phyloP scores from a whole-genome alignment of 2,113 vertebrate species.

The Panurus biarmicus region DNA sequence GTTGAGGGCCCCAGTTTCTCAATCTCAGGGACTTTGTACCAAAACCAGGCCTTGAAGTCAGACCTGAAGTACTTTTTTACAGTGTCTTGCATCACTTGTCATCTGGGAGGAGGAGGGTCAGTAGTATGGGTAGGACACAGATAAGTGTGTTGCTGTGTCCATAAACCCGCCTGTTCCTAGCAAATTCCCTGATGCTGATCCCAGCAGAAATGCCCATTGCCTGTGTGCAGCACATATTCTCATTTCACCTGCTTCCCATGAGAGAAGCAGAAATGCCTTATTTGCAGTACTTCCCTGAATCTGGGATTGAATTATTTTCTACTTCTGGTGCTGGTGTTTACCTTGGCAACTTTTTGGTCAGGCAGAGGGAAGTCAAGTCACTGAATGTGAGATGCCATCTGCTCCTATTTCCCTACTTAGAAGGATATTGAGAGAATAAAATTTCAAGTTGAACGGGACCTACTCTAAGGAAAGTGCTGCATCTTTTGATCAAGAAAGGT shows the following conservation, averaged over 20 bases:
- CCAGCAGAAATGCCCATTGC: neutral
- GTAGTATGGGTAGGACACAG: neutral
- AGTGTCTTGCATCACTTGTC: neutral
- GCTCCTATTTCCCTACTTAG: neutral
- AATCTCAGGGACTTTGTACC: neutral
- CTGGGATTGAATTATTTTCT: neutral
- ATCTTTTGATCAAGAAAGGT: neutral
- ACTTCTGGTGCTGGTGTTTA: neutral
- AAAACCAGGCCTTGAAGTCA: neutral
- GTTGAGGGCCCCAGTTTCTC: neutral
- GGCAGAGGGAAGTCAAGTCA: neutral
- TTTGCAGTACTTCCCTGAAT: neutral
- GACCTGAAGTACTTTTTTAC: neutral
- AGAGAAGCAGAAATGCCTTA: neutral
- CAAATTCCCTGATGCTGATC: neutral
- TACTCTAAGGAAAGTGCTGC: neutral
- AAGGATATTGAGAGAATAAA: neutral
- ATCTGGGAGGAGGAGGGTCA: neutral
- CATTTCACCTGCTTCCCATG: neutral
- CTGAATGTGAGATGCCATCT: neutral
- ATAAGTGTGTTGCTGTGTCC: neutral
- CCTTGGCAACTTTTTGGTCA: neutral
- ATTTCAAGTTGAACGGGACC: neutral
- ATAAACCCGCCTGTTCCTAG: neutral
- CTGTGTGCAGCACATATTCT: neutral